Evolutionary conservation across 2,113 vertebrate species (phyloP).

Genomic region (Etheostoma cragini): DNA sequence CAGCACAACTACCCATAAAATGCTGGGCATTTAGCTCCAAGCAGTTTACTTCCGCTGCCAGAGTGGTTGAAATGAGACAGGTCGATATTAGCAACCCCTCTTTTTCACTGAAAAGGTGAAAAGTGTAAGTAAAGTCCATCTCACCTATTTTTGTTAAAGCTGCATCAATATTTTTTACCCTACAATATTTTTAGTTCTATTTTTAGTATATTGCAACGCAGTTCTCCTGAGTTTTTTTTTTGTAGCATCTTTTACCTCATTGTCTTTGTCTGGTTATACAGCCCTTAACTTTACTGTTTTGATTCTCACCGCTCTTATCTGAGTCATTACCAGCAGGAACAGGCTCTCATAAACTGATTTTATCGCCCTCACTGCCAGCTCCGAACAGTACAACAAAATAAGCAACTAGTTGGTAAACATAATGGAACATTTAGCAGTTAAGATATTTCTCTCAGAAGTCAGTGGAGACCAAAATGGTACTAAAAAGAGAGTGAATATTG

Average conservation of each 20-base stretch:
- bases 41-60: constrained; percentile 5
- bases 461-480: neutral
- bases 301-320: neutral
- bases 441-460: neutral
- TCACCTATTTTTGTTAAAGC: neutral
- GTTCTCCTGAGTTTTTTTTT: neutral
- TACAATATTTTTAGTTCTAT: neutral
- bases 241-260: neutral
- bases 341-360: no score
- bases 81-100: neutral
- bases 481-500: neutral
- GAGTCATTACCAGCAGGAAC: neutral
- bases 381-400: neutral
- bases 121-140: neutral
- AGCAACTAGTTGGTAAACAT: neutral
- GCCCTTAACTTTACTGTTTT: neutral
- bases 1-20: neutral
- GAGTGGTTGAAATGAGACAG: neutral
- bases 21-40: neutral
- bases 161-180: no score
- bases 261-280: neutral
- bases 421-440: neutral
- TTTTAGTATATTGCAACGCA: no score
- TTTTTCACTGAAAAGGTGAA: neutral
- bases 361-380: neutral